Evolutionary conservation across 2,113 vertebrate species (phyloP).

Genomic region (Psittacula cyanocephala): DNA sequence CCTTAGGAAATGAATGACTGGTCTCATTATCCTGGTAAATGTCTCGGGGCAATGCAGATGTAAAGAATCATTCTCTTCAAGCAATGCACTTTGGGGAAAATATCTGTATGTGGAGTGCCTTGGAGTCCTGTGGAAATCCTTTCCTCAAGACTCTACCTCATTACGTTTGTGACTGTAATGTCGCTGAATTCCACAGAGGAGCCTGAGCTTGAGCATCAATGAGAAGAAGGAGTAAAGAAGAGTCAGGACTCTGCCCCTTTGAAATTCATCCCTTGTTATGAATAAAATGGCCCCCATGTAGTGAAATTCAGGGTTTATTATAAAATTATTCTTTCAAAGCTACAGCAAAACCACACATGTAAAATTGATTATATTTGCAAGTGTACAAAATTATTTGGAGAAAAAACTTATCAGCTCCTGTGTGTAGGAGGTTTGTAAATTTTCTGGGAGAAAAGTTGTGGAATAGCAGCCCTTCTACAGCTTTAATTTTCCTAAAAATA

Average conservation of each 20-base stretch:
- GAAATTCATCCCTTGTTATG: neutral
- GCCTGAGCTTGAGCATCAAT: neutral
- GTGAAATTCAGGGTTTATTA: neutral
- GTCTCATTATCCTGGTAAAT: slow-evolving; percentile 4
- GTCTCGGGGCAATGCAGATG: neutral
- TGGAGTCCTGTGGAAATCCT: neutral
- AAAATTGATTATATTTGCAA: neutral
- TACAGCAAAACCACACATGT: neutral
- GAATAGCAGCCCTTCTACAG: neutral
- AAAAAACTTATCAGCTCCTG: neutral
- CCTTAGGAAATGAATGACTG: neutral
- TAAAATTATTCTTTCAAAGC: neutral
- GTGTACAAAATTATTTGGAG: neutral
- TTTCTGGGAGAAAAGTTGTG: neutral
- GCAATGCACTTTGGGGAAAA: neutral
- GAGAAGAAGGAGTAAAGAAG: neutral
- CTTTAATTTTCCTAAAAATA: neutral
- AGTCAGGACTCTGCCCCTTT: neutral
- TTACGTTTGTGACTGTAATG: neutral
- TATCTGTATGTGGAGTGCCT: neutral
- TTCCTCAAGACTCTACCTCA: neutral
- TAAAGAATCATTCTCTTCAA: neutral
- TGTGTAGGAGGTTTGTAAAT: neutral
- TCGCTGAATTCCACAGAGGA: neutral
- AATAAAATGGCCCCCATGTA: neutral